Percentiles rank a stretch among this genome's conserved stretches.
Evolutionary conservation across 2,797 vertebrate genomes (phyloP).

Genomic region (Hybognathus amarus): DNA sequence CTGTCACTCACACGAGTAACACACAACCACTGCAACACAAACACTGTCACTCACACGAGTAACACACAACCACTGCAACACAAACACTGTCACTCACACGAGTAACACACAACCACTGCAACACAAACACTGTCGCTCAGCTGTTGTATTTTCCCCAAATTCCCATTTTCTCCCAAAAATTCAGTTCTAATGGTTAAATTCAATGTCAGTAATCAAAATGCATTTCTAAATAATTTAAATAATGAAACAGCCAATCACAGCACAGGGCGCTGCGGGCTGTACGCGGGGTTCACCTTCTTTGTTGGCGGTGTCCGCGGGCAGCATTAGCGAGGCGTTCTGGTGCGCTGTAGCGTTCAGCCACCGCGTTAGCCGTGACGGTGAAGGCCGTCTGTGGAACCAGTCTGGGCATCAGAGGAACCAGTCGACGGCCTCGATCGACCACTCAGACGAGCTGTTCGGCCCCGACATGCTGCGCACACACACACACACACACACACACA

Average conservation of each 20-base stretch:
- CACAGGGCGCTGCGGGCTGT: no score
- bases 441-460: constrained; percentile 96
- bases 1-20: constrained; percentile 83
- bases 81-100: constrained; percentile 59
- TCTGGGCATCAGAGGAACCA: constrained; percentile 96
- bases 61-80: constrained; percentile 92
- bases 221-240: no score
- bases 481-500: not conserved
- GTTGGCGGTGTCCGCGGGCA: constrained; percentile 93
- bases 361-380: constrained; percentile 92
- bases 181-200: no score
- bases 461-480: constrained; percentile 89
- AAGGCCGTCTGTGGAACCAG: constrained; percentile 98
- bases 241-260: no score
- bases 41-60: constrained; percentile 74
- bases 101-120: constrained; percentile 96
- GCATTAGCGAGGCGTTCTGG: constrained; percentile 90
- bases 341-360: constrained; percentile 91
- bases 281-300: constrained; percentile 86
- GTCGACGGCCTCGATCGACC: constrained; percentile 95
- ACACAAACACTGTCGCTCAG: constrained; percentile 45
- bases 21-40: constrained; percentile 88
- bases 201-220: no score
- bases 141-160: no score
- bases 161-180: no score